phyloP scores from a whole-genome alignment of 2,888 invertebrate species.

The Drosophila mercatorum region DNA sequence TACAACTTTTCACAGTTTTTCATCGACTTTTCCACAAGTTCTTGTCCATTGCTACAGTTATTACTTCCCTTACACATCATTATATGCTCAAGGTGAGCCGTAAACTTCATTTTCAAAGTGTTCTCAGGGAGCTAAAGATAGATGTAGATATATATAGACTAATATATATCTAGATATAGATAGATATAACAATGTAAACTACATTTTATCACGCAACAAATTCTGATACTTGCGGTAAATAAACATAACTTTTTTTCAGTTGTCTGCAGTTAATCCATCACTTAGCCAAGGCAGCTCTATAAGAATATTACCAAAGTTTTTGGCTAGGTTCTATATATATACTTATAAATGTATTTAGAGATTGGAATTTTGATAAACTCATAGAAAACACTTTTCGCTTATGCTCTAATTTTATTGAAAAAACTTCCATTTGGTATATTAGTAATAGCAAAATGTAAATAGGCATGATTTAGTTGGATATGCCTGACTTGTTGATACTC shows the following conservation, averaged over 20 bases:
- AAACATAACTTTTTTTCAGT: not conserved
- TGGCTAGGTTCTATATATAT: not conserved
- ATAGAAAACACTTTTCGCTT: not conserved
- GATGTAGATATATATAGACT: not conserved
- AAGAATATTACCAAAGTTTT: not conserved
- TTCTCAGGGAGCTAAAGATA: not conserved
- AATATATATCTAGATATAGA: not conserved
- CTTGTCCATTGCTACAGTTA: not conserved
- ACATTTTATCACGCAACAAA: slow-evolving; percentile 19
- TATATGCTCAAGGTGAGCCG: slow-evolving; percentile 2
- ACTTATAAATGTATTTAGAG: not conserved
- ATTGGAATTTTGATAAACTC: not conserved
- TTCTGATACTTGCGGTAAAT: not conserved
- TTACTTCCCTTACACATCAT: not conserved
- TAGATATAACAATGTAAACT: not conserved
- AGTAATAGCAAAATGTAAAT: not conserved
- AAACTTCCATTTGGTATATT: not conserved
- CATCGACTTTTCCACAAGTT: not conserved
- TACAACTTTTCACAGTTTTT: slow-evolving; percentile 19
- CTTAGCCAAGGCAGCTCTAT: slow-evolving; percentile 6
- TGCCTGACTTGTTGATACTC: no score
- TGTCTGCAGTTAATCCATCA: slow-evolving; percentile 9
- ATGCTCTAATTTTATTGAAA: not conserved
- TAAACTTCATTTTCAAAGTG: not conserved
- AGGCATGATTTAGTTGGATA: not conserved